A percentile compares a stretch with the other conserved stretches of the same genome.
Evolutionary conservation across 2,113 vertebrate species (phyloP).

Genomic region (Cygnus atratus): DNA sequence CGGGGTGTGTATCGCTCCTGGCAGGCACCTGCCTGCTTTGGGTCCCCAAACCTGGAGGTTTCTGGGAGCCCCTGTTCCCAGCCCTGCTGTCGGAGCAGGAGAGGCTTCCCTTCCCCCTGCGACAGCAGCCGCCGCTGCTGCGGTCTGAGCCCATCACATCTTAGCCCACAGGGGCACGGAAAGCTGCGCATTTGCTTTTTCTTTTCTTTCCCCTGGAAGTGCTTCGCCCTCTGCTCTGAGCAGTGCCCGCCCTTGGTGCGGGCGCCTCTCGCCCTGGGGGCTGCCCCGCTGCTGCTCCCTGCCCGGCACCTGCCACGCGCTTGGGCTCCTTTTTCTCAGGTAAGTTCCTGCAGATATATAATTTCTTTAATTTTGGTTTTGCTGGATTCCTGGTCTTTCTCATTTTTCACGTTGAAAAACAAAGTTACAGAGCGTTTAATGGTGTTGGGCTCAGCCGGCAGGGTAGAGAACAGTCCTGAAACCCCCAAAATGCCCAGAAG

Average conservation of each 20-base stretch:
- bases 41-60: neutral
- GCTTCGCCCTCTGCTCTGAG: too few relatives aligned
- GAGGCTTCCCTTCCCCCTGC: neutral
- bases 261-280: neutral
- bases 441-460: neutral
- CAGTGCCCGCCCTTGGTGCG: rapidly evolving
- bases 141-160: rapidly evolving
- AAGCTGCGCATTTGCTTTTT: rapidly evolving
- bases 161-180: rapidly evolving
- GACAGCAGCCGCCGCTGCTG: rapidly evolving
- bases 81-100: too few relatives aligned
- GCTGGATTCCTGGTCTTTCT: rapidly evolving
- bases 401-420: rapidly evolving
- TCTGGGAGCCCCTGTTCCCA: rapidly evolving
- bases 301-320: rapidly evolving
- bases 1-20: neutral
- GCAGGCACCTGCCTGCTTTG: rapidly evolving
- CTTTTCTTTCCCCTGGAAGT: neutral
- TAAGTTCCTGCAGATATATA: neutral
- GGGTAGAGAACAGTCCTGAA: rapidly evolving
- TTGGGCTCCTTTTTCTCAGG: neutral
- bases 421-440: rapidly evolving
- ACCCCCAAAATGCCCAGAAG: rapidly evolving
- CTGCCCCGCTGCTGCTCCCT: neutral
- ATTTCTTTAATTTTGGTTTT: neutral